These are phyloP conservation scores for Protaetia brevitarsis DNA, from an alignment of 1,140 invertebrate genomes.

Conservation along the genomic window DNA sequence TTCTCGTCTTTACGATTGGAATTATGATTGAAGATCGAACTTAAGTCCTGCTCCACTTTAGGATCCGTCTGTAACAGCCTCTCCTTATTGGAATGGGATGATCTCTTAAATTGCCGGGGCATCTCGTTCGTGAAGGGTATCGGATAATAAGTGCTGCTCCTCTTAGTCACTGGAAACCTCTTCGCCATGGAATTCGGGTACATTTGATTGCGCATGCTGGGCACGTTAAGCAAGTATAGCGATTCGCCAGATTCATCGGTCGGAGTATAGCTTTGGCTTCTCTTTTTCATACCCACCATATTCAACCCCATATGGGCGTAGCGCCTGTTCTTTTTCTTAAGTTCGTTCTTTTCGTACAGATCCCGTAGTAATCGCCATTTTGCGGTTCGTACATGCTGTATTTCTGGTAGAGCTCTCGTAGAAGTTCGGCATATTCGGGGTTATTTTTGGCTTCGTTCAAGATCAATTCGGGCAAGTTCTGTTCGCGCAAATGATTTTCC, in stretches of 20 bases:
- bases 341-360: no score
- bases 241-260: background rate
- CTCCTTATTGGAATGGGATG: slow-evolving; percentile 32
- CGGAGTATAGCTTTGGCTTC: slow-evolving; percentile 30
- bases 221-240: slow-evolving; percentile 29
- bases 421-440: no score
- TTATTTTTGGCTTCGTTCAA: no score
- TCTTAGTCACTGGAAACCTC: slow-evolving; percentile 61
- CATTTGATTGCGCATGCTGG: no score
- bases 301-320: no score
- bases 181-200: slow-evolving; percentile 43
- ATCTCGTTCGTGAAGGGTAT: slow-evolving; percentile 26
- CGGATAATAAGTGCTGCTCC: slow-evolving; percentile 51
- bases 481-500: no score
- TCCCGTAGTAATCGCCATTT: no score
- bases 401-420: no score
- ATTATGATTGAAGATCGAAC: slow-evolving; percentile 53
- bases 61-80: slow-evolving; percentile 43
- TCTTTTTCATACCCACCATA: slow-evolving; percentile 39
- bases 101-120: slow-evolving; percentile 41
- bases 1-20: no score
- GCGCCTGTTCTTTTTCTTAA: no score
- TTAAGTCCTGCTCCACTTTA: slow-evolving; percentile 55
- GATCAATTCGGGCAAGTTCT: no score
- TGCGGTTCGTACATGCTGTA: no score